Evolutionary conservation across 2,797 vertebrate species (phyloP).

Genomic region (Bovichtus variegatus): DNA sequence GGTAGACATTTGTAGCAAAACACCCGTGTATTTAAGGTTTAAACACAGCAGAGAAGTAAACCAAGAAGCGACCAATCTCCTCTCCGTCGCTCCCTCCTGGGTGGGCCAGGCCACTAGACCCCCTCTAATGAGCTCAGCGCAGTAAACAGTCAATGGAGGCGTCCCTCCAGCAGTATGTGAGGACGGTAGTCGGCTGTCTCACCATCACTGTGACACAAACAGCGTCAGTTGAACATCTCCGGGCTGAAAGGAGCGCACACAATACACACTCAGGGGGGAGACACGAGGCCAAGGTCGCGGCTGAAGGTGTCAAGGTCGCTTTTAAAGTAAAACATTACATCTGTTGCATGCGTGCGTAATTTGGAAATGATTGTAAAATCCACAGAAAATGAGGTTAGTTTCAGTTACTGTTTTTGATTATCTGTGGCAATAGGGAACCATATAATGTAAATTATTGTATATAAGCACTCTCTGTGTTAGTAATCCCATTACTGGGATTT

Average conservation of each 20-base stretch:
- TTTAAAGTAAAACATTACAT: constrained; percentile 4
- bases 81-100: constrained; percentile 49
- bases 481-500: neutral
- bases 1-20: neutral
- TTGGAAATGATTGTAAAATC: neutral
- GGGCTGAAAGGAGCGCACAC: constrained; percentile 17
- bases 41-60: constrained; percentile 3
- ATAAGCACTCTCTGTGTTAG: neutral
- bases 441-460: neutral
- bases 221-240: constrained; percentile 17
- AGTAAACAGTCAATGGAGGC: constrained; percentile 59
- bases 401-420: neutral
- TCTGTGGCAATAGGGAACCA: neutral
- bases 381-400: neutral
- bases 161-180: constrained; percentile 36
- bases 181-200: constrained; percentile 28
- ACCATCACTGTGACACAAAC: constrained; percentile 31
- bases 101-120: constrained; percentile 43
- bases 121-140: constrained; percentile 36
- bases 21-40: neutral
- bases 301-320: neutral
- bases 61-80: neutral
- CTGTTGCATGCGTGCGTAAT: neutral
- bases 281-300: constrained; percentile 53
- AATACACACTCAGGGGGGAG: constrained; percentile 24